Evolutionary conservation across 2,113 vertebrate genomes (phyloP), one percentile per base, ranked within the genome.

Genomic region (Corythornis vintsioides): DNA sequence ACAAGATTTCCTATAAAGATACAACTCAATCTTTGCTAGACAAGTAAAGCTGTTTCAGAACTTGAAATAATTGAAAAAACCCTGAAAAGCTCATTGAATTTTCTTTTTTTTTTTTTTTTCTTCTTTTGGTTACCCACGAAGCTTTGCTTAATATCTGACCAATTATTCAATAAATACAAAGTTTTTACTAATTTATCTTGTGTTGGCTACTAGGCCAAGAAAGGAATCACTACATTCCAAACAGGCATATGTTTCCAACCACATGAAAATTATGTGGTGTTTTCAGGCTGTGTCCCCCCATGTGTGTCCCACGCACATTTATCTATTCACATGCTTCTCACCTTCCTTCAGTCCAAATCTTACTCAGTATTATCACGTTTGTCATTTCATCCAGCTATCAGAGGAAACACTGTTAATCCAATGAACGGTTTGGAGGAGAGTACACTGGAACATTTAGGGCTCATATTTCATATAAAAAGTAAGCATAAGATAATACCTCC

Each of bases 211-310:
- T 56, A 53, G n/a, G 26, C 60, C 29, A 57, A 77, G 64, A 76
- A 85, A 76, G 11, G 63, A 84, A 81, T 9, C 29, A 26, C 22
- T 24, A 13, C 64, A 47, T 80, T 33, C 73, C 29, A 61, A 48
- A 25, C 31, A 72, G 5, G 24, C 45, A 79, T 43, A 48, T 35
- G 2, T 84, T 82, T 53, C 19, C 50, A 82, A 63, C 7, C 16
- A 18, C 0, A 0, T 31, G 33, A 65, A 67, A 88, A 76, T 22
- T 13, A 33, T 1, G 31, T 31, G 50, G 11, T 15, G n/a, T 63
- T 91, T 74, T 71, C 43, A 45, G 31, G 57, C 55, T 53, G 26
- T 35, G 1, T 11, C 4, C 4, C 2, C 19, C 28, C 31, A 22
- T 35, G 1, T 8, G 7, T 6, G 3, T 20, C 33, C 40, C 56